phyloP scores from a whole-genome alignment of 2,113 vertebrate species.

The Redunca redunca region DNA sequence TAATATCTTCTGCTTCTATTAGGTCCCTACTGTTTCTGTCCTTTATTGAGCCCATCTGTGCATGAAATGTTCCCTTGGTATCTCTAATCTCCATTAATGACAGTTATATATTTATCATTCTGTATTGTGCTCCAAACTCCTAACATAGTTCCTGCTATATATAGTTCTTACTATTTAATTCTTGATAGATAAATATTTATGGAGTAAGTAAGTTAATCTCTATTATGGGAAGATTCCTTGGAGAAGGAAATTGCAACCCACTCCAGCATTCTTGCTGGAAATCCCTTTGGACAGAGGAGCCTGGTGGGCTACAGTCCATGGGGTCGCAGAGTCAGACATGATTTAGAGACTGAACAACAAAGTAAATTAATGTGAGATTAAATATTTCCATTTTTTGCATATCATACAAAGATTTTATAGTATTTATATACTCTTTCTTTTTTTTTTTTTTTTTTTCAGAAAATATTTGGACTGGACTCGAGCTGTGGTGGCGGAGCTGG shows the following conservation, averaged over 20 bases:
- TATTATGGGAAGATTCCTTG: neutral
- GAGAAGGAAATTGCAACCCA: neutral
- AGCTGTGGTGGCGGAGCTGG: too few species aligned
- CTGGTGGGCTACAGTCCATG: neutral
- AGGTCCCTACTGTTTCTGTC: neutral
- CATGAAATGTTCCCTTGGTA: neutral
- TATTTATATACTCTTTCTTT: neutral
- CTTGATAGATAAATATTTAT: neutral
- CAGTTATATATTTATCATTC: neutral
- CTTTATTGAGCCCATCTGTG: neutral
- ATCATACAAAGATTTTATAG: neutral
- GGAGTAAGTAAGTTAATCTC: neutral
- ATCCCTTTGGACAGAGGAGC: neutral
- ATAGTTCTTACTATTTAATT: neutral
- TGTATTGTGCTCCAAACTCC: neutral
- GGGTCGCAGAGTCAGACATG: neutral
- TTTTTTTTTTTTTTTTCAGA: too few species aligned
- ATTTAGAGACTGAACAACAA: neutral
- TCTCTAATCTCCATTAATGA: neutral
- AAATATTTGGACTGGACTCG: too few species aligned
- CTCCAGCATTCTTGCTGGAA: neutral
- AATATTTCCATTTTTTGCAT: neutral
- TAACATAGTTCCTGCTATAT: neutral
- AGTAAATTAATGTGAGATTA: neutral
- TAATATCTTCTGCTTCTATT: neutral